These are phyloP conservation scores for Cervus canadensis DNA, from an alignment of 2,113 vertebrate species.

Conservation along the genomic window DNA sequence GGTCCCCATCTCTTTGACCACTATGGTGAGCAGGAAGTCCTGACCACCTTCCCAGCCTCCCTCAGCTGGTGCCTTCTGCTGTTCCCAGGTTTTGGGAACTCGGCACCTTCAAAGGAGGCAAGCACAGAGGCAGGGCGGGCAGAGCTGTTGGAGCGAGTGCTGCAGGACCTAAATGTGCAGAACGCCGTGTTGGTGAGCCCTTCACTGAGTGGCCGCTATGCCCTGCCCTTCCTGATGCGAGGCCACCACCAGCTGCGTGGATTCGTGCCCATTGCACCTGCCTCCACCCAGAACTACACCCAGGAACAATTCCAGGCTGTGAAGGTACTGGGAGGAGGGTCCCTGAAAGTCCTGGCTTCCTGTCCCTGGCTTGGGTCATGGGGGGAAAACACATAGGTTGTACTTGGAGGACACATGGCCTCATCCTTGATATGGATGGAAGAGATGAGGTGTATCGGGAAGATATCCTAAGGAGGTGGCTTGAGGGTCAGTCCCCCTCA, in stretches of 20 bases:
- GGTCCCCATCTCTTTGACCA: not conserved
- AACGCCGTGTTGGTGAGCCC: constrained; percentile 90
- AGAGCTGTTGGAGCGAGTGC: constrained; percentile 84
- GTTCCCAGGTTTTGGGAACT: constrained; percentile 90
- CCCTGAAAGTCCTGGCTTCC: not conserved
- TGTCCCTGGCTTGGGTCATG: not conserved
- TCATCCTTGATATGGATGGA: not conserved
- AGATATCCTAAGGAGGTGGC: not conserved
- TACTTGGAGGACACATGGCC: not conserved
- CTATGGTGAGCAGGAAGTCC: not conserved
- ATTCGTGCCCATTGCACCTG: constrained; percentile 91
- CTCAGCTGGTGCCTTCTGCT: constrained; percentile 9
- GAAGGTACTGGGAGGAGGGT: constrained; percentile 81
- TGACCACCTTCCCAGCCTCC: not conserved
- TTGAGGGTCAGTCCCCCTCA: not conserved
- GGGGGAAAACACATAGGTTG: not conserved
- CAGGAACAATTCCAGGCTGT: constrained; percentile 87
- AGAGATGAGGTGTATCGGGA: not conserved
- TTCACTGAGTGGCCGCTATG: constrained; percentile 94
- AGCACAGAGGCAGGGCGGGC: constrained; percentile 85
- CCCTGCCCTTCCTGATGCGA: constrained; percentile 91
- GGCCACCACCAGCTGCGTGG: constrained; percentile 83
- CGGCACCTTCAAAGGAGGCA: constrained; percentile 78
- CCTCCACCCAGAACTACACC: constrained; percentile 88
- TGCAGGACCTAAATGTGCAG: constrained; percentile 84